These are phyloP conservation scores for Mungos mungo DNA, from an alignment of 2,113 vertebrate species.

Conservation along the genomic window DNA sequence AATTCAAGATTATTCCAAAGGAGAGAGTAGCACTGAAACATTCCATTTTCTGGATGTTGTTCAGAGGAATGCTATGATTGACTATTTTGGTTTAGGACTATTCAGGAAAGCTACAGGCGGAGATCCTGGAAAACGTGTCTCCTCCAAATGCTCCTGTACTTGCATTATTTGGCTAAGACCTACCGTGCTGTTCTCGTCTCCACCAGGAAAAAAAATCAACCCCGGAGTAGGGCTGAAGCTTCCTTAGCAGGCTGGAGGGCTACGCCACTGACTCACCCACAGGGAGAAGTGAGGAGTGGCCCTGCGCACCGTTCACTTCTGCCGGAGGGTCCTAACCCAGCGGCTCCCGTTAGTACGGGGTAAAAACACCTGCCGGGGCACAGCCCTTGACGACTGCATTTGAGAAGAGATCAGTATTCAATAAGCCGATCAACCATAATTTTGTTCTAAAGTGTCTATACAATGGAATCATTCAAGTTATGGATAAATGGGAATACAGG, in stretches of 20 bases:
- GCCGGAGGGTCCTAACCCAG: background rate
- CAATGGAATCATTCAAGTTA: background rate
- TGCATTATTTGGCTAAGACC: background rate
- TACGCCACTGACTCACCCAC: background rate
- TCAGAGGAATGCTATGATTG: background rate
- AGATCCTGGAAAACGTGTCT: background rate
- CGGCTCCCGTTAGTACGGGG: background rate
- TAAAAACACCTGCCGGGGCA: background rate
- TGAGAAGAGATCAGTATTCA: background rate
- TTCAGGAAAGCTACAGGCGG: background rate
- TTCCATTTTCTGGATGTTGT: background rate
- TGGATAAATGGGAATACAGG: background rate
- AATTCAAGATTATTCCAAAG: background rate
- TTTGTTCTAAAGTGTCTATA: slow-evolving; percentile 1
- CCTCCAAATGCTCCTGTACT: background rate
- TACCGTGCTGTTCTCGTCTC: background rate
- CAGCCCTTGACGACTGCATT: background rate
- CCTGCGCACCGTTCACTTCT: background rate
- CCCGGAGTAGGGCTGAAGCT: background rate
- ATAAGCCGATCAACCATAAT: background rate
- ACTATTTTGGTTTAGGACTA: background rate
- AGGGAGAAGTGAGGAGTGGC: background rate
- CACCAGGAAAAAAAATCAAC: background rate
- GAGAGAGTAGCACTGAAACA: background rate
- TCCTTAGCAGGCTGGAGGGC: background rate